These are phyloP conservation scores for Eulemur macaco DNA, from an alignment of 2,113 vertebrate genomes.

Conservation along the genomic window DNA sequence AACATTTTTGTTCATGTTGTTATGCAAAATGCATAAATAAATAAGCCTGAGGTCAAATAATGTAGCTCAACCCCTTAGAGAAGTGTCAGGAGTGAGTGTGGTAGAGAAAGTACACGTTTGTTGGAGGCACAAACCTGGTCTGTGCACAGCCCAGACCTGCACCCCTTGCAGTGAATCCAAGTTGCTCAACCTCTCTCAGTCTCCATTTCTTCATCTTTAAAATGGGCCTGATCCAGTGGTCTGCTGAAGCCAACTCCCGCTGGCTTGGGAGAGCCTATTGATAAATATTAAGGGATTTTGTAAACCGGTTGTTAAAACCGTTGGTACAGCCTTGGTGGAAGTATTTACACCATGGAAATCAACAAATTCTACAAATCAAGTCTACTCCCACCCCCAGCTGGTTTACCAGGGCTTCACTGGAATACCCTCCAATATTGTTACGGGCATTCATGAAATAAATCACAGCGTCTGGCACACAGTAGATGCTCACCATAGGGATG, in stretches of 20 bases:
- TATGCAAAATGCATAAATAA: background rate
- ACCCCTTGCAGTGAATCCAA: background rate
- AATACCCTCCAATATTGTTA: background rate
- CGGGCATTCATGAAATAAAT: background rate
- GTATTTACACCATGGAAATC: background rate
- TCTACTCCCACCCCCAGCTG: background rate
- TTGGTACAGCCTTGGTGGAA: background rate
- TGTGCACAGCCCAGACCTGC: background rate
- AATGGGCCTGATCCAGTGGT: background rate
- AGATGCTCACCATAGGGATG: background rate
- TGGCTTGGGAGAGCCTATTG: background rate
- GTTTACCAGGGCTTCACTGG: background rate
- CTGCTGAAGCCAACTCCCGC: background rate
- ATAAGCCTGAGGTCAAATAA: background rate
- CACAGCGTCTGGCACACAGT: background rate
- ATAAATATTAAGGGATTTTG: conserved; percentile 26
- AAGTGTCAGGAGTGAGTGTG: background rate
- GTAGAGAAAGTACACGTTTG: background rate
- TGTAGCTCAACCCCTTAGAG: background rate
- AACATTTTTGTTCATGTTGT: background rate
- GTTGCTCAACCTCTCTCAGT: background rate
- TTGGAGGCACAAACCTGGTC: background rate
- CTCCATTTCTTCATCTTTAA: conserved; percentile 17
- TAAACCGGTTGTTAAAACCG: background rate
- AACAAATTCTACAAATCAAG: background rate